Evolutionary conservation across 2,888 invertebrate genomes (phyloP), one percentile per base, ranked within the genome.

Genomic region (Tetranychus piercei): DNA sequence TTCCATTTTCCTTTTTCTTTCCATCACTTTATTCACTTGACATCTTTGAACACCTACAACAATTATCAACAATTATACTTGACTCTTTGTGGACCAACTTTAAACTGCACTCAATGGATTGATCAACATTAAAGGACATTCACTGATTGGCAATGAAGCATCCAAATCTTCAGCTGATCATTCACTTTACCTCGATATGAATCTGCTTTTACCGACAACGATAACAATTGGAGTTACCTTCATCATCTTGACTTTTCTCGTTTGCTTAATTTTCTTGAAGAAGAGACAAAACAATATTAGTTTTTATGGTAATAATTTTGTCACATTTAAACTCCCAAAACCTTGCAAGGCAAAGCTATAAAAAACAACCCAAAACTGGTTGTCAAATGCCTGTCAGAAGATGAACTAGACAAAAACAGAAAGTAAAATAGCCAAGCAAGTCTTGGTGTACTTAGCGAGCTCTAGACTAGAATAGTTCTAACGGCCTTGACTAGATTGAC

Each of bases 251-350:
- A 18, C 65, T 18, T 72, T 20, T n/a, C 9, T 70, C 65, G 18
- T 75, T 74, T 73, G 73, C 11, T 20, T 55, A 15, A 15, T 71
- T 44, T 45, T 71, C 43, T 5, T 45, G 9, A 34, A 34, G 43
- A 43, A 45, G 34, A 11, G 71, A 11, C 71, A 71, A 71, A 71
- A n/a, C 15, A 71, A 71, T 45, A n/a, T 45, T 15, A 44, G 43
- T 44, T 44, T 71, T 15, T 71, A 71, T 71, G 71, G 71, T 71
- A 71, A 71, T 18, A 55, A 55, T 15, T 55, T 55, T 55, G 5
- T 34, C 34, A 34, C 34, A 34, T 34, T 34, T 34, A 34, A 34
- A 34, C 5, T 34, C 34, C 34, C 34, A 34, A 34, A 34, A 3
- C 34, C 5, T 34, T 34, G 3, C 34, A 34, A 34, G 34, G 4